Percentiles rank a stretch among this genome's conserved stretches.
These are phyloP conservation scores for Melinaea marsaeus DNA, from an alignment of 2,888 invertebrate genomes.

Conservation along the genomic window DNA sequence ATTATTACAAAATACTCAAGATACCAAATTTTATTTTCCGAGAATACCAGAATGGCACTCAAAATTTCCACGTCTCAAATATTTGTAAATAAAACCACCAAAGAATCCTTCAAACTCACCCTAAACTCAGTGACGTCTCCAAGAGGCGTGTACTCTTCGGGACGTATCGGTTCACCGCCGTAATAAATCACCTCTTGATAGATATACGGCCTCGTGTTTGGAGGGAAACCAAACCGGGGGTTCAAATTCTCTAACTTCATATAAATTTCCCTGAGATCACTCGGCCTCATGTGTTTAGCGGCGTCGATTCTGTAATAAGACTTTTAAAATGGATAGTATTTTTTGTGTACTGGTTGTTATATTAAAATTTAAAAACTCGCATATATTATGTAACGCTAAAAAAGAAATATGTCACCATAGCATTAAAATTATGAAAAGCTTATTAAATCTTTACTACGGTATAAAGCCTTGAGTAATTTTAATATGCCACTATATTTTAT, in stretches of 20 bases:
- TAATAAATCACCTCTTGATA: constrained; percentile 85
- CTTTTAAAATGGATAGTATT: neutral
- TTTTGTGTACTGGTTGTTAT: too few relatives aligned
- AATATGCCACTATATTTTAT: constrained; percentile 8
- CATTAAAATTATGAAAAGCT: too few relatives aligned
- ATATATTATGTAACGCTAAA: too few relatives aligned
- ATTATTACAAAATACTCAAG: too few relatives aligned
- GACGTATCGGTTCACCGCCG: constrained; percentile 64
- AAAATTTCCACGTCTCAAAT: too few relatives aligned
- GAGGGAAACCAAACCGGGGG: constrained; percentile 78
- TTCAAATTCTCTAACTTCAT: constrained; percentile 76
- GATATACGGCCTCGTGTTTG: constrained; percentile 80
- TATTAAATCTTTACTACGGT: constrained; percentile 2
- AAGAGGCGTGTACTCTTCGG: constrained; percentile 40
- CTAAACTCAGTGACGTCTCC: constrained; percentile 26
- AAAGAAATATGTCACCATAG: neutral
- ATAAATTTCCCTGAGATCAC: constrained; percentile 83
- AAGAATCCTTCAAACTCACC: constrained; percentile 10
- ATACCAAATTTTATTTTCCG: too few relatives aligned
- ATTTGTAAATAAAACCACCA: neutral
- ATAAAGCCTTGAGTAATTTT: constrained; percentile 5
- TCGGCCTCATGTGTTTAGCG: constrained; percentile 87
- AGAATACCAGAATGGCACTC: too few relatives aligned
- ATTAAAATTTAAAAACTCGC: too few relatives aligned
- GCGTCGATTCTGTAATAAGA: constrained; percentile 80